Conservation (phyloP, 2,113 vertebrate species). For the Bostrychus sinensis region DNA sequence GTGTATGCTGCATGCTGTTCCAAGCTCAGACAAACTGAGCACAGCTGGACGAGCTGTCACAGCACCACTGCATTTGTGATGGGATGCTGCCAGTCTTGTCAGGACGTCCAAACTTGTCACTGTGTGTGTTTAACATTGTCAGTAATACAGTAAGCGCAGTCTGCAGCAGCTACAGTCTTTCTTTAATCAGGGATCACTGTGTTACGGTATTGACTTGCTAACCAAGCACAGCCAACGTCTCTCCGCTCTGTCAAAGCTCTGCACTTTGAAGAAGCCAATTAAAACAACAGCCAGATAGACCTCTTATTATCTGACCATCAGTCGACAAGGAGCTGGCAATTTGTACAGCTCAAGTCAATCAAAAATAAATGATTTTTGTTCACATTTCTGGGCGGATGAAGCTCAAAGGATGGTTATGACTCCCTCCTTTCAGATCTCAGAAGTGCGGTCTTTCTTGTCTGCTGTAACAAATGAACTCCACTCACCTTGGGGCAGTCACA, state of each 20-base stretch:
- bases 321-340: constrained; percentile 18
- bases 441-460: constrained; percentile 27
- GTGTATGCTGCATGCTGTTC: no score
- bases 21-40: no score
- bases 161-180: constrained; percentile 13
- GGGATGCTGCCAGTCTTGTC: neutral
- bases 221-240: constrained; percentile 21
- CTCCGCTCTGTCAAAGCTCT: constrained; percentile 10
- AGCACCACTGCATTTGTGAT: no score
- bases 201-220: constrained; percentile 37
- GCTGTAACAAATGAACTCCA: constrained; percentile 35
- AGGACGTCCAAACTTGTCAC: neutral
- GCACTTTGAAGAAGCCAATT: constrained; percentile 29
- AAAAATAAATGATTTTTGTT: constrained; percentile 22
- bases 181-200: constrained; percentile 34
- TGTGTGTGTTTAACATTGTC: constrained; percentile 13
- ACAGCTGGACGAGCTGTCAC: no score
- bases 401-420: neutral
- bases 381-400: constrained; percentile 9
- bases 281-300: constrained; percentile 31
- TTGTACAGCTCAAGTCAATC: constrained; percentile 15
- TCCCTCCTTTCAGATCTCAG: constrained; percentile 6
- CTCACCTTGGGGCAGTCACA: constrained; percentile 33
- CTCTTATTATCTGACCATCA: constrained; percentile 7
- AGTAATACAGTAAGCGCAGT: constrained; percentile 14